Percentiles rank a stretch among this genome's conserved stretches.
phyloP scores from a whole-genome alignment of 2,888 invertebrate genomes.

The Volucella zonaria region DNA sequence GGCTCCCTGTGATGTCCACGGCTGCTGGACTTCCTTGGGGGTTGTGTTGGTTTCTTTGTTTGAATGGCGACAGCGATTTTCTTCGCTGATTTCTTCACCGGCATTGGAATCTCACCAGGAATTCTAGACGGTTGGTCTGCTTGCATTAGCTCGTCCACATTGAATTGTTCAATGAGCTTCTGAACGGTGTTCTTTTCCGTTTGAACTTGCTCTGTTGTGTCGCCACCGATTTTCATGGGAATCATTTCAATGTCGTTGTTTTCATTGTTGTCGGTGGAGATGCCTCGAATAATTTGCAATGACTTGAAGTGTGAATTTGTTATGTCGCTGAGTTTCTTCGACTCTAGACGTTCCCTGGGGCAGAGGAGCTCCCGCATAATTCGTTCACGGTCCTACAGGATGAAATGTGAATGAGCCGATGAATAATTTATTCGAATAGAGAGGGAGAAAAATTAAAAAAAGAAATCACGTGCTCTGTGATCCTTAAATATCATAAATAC shows the following conservation, averaged over 20 bases:
- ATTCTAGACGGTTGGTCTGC: conserved; percentile 78
- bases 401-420: conserved; percentile 20
- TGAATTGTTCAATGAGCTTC: conserved; percentile 79
- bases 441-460: background rate
- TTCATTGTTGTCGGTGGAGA: conserved; percentile 81
- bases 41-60: conserved; percentile 54
- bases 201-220: conserved; percentile 75
- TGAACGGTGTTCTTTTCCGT: conserved; percentile 78
- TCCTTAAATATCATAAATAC: background rate
- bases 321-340: conserved; percentile 80
- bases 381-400: conserved; percentile 78
- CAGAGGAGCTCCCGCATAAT: conserved; percentile 79
- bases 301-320: conserved; percentile 81
- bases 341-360: conserved; percentile 80
- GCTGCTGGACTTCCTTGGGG: conserved; percentile 50
- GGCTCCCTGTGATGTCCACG: conserved; percentile 48
- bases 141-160: conserved; percentile 81
- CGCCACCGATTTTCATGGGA: conserved; percentile 70
- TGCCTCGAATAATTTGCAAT: conserved; percentile 80
- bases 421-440: conserved; percentile 18
- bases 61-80: conserved; percentile 77
- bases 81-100: conserved; percentile 79
- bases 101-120: conserved; percentile 79
- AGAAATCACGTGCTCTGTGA: conserved; percentile 18
- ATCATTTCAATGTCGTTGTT: conserved; percentile 81